Percentiles rank a stretch among this genome's conserved stretches.
Conservation (phyloP, 1,140 invertebrate species). For the Zelostemma sp. region DNA sequence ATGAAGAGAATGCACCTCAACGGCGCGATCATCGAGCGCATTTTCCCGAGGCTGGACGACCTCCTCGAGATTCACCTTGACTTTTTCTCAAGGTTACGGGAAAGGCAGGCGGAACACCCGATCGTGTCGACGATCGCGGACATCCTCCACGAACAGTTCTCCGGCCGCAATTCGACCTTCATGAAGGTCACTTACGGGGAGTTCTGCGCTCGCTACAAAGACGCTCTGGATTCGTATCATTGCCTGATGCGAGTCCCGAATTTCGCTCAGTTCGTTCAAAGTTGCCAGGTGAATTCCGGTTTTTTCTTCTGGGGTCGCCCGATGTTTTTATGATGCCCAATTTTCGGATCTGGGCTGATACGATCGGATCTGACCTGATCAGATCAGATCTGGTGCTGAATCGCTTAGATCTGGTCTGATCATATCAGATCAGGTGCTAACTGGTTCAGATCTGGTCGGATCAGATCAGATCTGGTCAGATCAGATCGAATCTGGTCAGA, state of each 20-base stretch:
- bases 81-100: slow-evolving; percentile 83
- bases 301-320: too few relatives aligned
- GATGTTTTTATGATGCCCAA: too few relatives aligned
- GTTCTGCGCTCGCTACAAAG: slow-evolving; percentile 90
- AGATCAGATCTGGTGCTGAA: too few relatives aligned
- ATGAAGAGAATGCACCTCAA: slow-evolving; percentile 81
- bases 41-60: slow-evolving; percentile 90
- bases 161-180: slow-evolving; percentile 74
- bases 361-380: too few relatives aligned
- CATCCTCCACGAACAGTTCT: slow-evolving; percentile 87
- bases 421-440: too few relatives aligned
- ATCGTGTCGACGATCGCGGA: slow-evolving; percentile 87
- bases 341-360: too few relatives aligned
- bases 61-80: slow-evolving; percentile 88
- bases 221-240: slow-evolving; percentile 85
- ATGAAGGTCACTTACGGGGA: slow-evolving; percentile 87
- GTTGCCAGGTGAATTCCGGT: slow-evolving; percentile 83
- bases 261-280: slow-evolving; percentile 88
- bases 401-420: too few relatives aligned
- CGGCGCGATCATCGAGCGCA: slow-evolving; percentile 78
- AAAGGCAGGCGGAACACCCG: slow-evolving; percentile 79
- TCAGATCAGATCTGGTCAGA: too few relatives aligned
- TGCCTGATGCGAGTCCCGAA: slow-evolving; percentile 80
- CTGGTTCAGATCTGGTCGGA: too few relatives aligned
- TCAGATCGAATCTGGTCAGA: too few relatives aligned